Percentiles rank a stretch among this genome's conserved stretches.
Conservation (phyloP, 2,888 invertebrate species). For the Suillia variegata region DNA sequence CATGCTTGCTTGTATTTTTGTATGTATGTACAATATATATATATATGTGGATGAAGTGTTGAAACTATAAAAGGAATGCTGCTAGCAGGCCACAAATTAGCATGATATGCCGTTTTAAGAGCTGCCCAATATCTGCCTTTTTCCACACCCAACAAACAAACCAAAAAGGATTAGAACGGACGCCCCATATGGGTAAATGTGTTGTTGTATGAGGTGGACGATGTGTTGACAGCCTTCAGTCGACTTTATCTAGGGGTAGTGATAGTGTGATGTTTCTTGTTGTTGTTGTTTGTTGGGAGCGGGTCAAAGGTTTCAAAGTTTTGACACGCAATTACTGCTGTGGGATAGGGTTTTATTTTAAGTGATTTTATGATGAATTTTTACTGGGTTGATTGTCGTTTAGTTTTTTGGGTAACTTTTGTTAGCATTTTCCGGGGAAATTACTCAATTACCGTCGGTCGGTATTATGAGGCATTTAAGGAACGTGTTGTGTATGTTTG, state of each 20-base stretch:
- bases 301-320: slow-evolving; percentile 52
- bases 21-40: slow-evolving; percentile 4
- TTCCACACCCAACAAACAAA: background rate
- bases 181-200: slow-evolving; percentile 3
- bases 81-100: slow-evolving; percentile 37
- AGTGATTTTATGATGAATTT: slow-evolving; percentile 59
- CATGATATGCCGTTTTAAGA: background rate
- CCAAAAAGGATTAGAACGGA: background rate
- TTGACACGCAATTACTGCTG: slow-evolving; percentile 52
- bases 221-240: background rate
- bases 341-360: slow-evolving; percentile 41
- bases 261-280: background rate
- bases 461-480: slow-evolving; percentile 17
- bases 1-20: background rate
- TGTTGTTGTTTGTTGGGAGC: background rate
- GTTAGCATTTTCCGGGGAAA: slow-evolving; percentile 17
- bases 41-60: slow-evolving; percentile 12
- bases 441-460: slow-evolving; percentile 24
- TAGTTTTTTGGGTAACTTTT: slow-evolving; percentile 4
- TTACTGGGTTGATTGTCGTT: slow-evolving; percentile 26
- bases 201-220: background rate
- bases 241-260: background rate
- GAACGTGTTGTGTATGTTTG: background rate
- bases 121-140: background rate
- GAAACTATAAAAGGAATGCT: slow-evolving; percentile 39